phyloP scores from a whole-genome alignment of 2,888 invertebrate genomes.

The Papilio protenor region DNA sequence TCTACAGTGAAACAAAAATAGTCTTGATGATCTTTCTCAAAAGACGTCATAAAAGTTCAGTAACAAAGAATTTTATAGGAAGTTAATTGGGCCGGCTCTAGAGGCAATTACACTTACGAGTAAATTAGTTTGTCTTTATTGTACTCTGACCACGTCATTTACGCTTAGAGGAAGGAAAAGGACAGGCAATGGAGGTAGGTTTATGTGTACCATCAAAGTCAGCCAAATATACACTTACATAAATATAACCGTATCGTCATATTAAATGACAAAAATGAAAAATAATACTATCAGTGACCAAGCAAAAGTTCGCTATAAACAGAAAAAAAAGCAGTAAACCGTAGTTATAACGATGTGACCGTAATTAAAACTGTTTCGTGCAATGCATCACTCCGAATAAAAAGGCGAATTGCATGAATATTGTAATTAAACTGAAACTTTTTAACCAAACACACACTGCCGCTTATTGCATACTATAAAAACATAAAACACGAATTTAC shows the following conservation, averaged over 20 bases:
- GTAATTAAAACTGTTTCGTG: conserved; percentile 35
- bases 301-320: conserved; percentile 11
- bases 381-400: conserved; percentile 32
- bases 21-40: neutral
- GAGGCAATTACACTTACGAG: conserved; percentile 25
- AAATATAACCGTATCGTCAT: neutral
- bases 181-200: neutral
- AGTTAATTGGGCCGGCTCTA: conserved; percentile 21
- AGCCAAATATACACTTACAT: neutral
- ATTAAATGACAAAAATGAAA: neutral
- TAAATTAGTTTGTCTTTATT: conserved; percentile 28
- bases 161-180: neutral
- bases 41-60: conserved; percentile 15
- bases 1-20: neutral
- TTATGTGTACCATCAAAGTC: neutral
- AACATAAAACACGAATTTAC: neutral
- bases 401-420: conserved; percentile 24
- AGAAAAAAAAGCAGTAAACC: conserved; percentile 18
- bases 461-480: neutral
- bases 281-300: neutral
- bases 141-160: neutral
- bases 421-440: conserved; percentile 19
- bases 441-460: conserved; percentile 3
- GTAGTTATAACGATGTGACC: conserved; percentile 23
- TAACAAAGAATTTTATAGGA: conserved; percentile 31